A percentile compares a stretch with the other conserved stretches of the same genome.
phyloP scores from a whole-genome alignment of 92 coral and sea anemone species.

The Porites cylindrica region DNA sequence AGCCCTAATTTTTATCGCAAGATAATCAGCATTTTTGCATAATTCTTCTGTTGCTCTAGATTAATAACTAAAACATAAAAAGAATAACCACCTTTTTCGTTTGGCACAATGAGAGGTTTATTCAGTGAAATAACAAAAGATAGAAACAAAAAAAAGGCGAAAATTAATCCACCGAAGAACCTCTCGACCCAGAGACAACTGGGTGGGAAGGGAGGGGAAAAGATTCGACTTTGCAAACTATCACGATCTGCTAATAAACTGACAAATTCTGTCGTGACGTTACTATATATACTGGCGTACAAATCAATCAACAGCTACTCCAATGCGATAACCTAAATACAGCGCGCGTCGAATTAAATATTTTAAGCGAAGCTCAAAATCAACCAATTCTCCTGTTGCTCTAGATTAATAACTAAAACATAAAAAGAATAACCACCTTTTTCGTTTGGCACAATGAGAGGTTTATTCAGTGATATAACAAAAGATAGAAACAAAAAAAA shows the following conservation, averaged over 20 bases:
- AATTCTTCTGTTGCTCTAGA: too few relatives aligned
- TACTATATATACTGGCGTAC: too few relatives aligned
- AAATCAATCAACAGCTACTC: too few relatives aligned
- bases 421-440: neutral
- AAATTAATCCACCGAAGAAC: neutral
- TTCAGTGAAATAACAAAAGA: neutral
- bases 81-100: neutral
- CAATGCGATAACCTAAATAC: neutral
- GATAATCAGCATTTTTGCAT: too few relatives aligned
- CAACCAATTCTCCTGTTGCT: too few relatives aligned
- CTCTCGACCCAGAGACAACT: neutral
- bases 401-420: neutral
- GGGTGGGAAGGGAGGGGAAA: too few relatives aligned
- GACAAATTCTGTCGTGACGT: too few relatives aligned
- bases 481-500: neutral
- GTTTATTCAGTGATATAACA: neutral
- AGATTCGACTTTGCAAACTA: too few relatives aligned
- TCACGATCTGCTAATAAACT: neutral
- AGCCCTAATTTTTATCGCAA: too few relatives aligned
- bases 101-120: conserved; percentile 13
- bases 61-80: neutral
- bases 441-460: conserved; percentile 4
- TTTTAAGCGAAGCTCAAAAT: neutral
- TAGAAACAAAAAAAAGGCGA: neutral
- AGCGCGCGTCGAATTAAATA: neutral